A percentile compares a stretch with the other conserved stretches of the same genome.
phyloP scores from a whole-genome alignment of 2,113 vertebrate genomes.

The Anas platyrhynchos region DNA sequence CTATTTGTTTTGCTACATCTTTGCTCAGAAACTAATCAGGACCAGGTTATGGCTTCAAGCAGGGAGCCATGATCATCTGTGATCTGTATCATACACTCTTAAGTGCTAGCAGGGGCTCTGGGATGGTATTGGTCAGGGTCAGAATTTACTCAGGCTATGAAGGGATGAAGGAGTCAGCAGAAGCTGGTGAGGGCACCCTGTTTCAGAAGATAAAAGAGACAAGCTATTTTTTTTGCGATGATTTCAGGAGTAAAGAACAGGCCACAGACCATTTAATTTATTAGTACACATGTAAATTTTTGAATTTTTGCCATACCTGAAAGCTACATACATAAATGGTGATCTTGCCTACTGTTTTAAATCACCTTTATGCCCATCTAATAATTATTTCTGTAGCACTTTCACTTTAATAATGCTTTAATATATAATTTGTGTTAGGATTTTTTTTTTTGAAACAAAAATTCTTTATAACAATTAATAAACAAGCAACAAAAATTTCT shows the following conservation, averaged over 20 bases:
- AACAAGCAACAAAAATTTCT: background rate
- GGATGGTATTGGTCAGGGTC: background rate
- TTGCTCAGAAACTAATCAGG: background rate
- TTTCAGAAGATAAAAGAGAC: background rate
- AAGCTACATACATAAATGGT: background rate
- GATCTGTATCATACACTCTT: background rate
- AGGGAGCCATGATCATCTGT: background rate
- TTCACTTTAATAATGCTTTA: background rate
- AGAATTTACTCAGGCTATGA: background rate
- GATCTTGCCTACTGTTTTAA: background rate
- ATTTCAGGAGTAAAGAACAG: background rate
- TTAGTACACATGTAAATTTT: background rate
- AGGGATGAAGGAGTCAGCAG: background rate
- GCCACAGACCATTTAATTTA: background rate
- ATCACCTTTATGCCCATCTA: background rate
- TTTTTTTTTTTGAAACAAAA: background rate
- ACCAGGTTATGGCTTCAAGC: background rate
- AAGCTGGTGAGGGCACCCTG: background rate
- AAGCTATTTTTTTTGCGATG: fast-evolving
- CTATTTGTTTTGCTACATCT: background rate
- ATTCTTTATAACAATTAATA: background rate
- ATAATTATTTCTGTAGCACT: background rate
- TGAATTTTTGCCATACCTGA: background rate
- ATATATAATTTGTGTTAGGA: background rate
- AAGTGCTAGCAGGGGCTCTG: background rate